Evolutionary conservation across 2,797 vertebrate species (phyloP), one percentile per base, ranked within the genome.

Genomic region (Myotis vivesi): DNA sequence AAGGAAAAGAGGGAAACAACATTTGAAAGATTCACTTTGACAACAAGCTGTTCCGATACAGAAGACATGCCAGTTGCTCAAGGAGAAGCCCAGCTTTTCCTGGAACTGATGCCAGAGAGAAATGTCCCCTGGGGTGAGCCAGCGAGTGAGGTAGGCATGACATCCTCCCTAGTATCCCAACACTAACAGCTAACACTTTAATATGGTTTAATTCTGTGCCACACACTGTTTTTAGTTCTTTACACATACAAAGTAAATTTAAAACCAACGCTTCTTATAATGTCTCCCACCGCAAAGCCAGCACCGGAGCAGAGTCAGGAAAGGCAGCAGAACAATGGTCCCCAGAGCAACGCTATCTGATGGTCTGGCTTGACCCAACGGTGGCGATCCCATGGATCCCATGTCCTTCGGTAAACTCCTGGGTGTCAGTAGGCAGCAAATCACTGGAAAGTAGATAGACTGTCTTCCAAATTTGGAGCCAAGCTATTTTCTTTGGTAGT

Each of bases 101-200:
- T 15, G 7, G 41, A 69, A 57, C 59, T 15, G 49, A 57, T 4
- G 51, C 20, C 13, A 0, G 13, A 81, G 76, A 68, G 88, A 30
- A 79, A 64, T 0, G 3, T 6, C 82, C 53, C 59, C 53, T 9
- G 8, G 2, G 15, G 59, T 33, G 30, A 66, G 55, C 16, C 11
- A 30, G 44, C 0, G 0, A 44, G 20, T 1, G n/a, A 68, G 2
- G 6, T 0, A 9, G 23, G 5, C 9, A 0, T 8, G 46, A 38
- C 1, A 36, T 12, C 73, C 62, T 46, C 36, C 19, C 4, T 7
- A 36, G 22, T 46, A 11, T 7, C n/a, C 91, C 28, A 6, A 55
- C 28, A 33, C 4, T 9, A 33, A 57, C 0, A 44, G 38, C 38
- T 4, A 19, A 36, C 12, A 22, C 33, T 30, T 77, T 16, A 66